These are phyloP conservation scores for Semibalanus balanoides DNA, from an alignment of 1,140 invertebrate genomes.

Conservation along the genomic window DNA sequence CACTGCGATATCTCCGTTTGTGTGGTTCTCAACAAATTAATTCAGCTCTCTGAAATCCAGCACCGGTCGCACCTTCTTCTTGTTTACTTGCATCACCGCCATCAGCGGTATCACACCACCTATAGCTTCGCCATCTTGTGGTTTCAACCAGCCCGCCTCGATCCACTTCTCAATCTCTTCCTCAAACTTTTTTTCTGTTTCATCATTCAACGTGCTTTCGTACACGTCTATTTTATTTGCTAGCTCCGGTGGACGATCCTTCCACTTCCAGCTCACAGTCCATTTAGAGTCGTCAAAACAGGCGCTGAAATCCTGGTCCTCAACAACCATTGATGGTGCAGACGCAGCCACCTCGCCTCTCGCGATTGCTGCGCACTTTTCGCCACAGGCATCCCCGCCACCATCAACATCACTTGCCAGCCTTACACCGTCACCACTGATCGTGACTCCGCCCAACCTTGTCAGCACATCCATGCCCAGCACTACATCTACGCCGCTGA, in stretches of 20 bases:
- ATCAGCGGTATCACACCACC: background rate
- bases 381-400: background rate
- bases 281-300: background rate
- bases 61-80: slow-evolving; percentile 5
- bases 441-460: background rate
- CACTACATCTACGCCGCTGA: background rate
- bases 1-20: slow-evolving; percentile 4
- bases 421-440: background rate
- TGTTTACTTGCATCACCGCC: background rate
- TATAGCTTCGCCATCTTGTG: background rate
- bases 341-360: too few relatives aligned
- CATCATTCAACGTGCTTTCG: background rate
- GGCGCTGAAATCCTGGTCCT: background rate
- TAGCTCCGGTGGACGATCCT: background rate
- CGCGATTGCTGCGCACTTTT: background rate
- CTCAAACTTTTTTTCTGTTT: background rate
- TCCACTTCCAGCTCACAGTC: background rate
- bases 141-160: background rate
- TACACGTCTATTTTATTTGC: background rate
- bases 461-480: background rate
- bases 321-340: background rate
- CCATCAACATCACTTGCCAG: background rate
- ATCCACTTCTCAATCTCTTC: background rate
- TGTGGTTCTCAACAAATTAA: slow-evolving; percentile 8
- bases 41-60: too few relatives aligned